A percentile compares a stretch with the other conserved stretches of the same genome.
Conservation (phyloP, 2,113 vertebrate species). For the Strigops habroptila region DNA sequence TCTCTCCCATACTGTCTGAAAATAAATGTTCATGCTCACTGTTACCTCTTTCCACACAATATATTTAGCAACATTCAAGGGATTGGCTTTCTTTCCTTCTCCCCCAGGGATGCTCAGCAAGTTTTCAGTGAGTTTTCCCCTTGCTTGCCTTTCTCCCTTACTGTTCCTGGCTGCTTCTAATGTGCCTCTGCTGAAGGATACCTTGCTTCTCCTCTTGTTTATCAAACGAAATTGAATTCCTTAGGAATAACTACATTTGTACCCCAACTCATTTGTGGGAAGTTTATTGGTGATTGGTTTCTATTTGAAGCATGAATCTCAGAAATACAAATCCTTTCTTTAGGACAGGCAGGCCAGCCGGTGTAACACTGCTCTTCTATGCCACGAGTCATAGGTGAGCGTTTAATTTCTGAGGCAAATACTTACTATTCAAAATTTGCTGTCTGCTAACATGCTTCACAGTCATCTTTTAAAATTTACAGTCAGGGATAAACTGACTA, state of each 20-base stretch:
- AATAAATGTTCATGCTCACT: background rate
- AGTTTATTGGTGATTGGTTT: background rate
- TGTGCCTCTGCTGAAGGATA: background rate
- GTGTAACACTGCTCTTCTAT: background rate
- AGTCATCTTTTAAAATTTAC: background rate
- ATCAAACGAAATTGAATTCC: background rate
- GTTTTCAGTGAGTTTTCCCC: background rate
- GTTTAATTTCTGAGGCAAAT: background rate
- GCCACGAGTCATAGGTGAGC: accelerated
- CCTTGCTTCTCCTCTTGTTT: background rate
- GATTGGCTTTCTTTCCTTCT: background rate
- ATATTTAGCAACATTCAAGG: background rate
- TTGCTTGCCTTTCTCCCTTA: background rate
- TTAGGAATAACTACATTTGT: background rate
- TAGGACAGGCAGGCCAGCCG: background rate
- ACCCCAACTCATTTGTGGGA: background rate
- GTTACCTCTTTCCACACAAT: background rate
- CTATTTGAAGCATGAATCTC: background rate
- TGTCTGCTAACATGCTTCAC: background rate
- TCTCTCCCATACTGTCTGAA: background rate
- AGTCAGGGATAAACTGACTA: background rate
- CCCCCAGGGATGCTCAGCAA: background rate
- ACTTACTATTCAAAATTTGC: background rate
- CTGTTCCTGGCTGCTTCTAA: background rate
- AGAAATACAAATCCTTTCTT: background rate